These are phyloP conservation scores for Oreocharis arfaki DNA, from an alignment of 2,113 vertebrate species.

Conservation along the genomic window DNA sequence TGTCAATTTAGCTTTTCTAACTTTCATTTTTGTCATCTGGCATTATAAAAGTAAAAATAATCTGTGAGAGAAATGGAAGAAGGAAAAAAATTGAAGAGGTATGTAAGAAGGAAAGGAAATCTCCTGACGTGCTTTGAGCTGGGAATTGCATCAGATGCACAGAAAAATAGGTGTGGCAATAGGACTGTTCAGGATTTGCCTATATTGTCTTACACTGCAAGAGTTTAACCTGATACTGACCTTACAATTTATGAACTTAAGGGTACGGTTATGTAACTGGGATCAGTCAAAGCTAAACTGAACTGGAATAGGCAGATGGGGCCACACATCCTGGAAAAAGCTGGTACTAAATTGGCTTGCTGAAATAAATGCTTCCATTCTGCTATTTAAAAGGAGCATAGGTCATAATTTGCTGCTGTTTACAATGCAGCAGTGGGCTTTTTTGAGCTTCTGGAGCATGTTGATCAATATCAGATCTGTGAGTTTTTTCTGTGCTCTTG, in stretches of 20 bases:
- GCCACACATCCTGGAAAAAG: neutral
- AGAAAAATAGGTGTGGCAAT: neutral
- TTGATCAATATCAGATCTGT: neutral
- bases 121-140: neutral
- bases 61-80: neutral
- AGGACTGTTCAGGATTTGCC: neutral
- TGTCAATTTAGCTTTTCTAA: neutral
- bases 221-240: constrained; percentile 32
- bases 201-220: neutral
- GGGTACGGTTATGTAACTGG: constrained; percentile 18
- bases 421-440: neutral
- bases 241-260: constrained; percentile 29
- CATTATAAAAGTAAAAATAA: neutral
- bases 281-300: constrained; percentile 38
- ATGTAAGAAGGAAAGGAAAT: neutral
- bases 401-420: neutral
- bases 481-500: neutral
- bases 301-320: constrained; percentile 27
- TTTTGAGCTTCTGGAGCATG: neutral
- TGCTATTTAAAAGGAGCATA: neutral
- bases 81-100: neutral
- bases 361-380: neutral
- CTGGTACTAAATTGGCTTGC: constrained; percentile 16
- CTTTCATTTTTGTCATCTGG: neutral
- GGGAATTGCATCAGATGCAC: neutral